Base-by-base conservation (phyloP, 2,113 vertebrate genomes). In the Microcebus jonahi region DNA sequence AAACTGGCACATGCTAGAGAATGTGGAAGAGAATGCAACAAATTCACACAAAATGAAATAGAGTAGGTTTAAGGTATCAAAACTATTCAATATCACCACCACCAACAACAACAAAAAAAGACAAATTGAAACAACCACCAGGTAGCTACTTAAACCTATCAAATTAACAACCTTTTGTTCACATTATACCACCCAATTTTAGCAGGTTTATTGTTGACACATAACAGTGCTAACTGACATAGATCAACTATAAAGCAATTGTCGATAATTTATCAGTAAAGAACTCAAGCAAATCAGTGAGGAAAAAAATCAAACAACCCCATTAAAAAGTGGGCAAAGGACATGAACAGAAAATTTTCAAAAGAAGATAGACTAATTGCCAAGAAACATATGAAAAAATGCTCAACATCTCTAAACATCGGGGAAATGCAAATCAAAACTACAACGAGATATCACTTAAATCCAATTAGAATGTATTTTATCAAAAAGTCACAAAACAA, bases 161-260 rank as follows among this genome's bases (percentile, higher is more conserved):
- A 85, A 83, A 79, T 77, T 45, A 79, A 39, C 67, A 88, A 90
- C 11, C 5, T 80, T 95, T 83, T 92, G 18, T 57, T 94, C 77
- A 73, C 39, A 55, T 80, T 83, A 57, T 31, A 63, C 31, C 20
- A 83, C 10, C 67, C 42, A 91, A 75, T 55, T 4, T 57, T 71
- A 83, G 68, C 81, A 27, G 39, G 67, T 80, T 67, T 85, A 85
- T 42, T 80, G 18, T 25, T 67, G 45, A 87, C 25, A 75, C 29
- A 39, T 70, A 75, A 39, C n/a, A 86, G 25, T 6, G 10, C n/a
- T 92, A 79, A 82, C 7, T 79, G 75, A 67, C 48, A 89, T 3
- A 87, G 77, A 87, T 39, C 45, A 65, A 50, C 31, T 29, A 73
- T 68, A 91, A 90, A 80, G n/a, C 59, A 90, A 87, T 48, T 61